Percentiles rank a stretch among this genome's conserved stretches.
Evolutionary conservation across 1,140 invertebrate genomes (phyloP).

Genomic region (Trachymyrmex septentrionalis): DNA sequence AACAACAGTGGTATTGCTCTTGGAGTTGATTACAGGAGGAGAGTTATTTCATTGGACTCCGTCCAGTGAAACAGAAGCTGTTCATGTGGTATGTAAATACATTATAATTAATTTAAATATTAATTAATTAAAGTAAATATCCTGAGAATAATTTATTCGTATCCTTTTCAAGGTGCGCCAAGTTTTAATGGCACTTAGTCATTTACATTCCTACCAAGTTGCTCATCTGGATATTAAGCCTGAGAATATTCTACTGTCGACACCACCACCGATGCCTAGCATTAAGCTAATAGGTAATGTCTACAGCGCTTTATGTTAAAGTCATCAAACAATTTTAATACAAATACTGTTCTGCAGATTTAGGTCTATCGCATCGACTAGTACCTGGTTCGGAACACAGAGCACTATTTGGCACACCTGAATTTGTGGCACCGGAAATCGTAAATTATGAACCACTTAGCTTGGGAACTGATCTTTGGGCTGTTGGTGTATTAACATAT

Average conservation of each 20-base stretch:
- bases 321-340: neutral
- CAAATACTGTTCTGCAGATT: constrained; percentile 84
- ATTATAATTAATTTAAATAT: neutral
- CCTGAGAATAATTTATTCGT: constrained; percentile 2
- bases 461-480: constrained; percentile 91
- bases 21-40: constrained; percentile 89
- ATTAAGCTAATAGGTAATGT: constrained; percentile 87
- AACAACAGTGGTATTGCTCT: constrained; percentile 89
- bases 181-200: constrained; percentile 89
- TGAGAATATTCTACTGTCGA: constrained; percentile 89
- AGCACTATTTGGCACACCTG: constrained; percentile 88
- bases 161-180: constrained; percentile 87
- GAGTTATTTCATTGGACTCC: constrained; percentile 89
- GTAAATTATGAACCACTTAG: constrained; percentile 90
- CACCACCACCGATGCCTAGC: constrained; percentile 86
- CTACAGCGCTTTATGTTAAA: neutral
- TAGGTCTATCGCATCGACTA: constrained; percentile 89
- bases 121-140: too few species aligned
- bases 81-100: constrained; percentile 85
- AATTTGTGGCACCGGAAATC: constrained; percentile 90
- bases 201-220: constrained; percentile 90
- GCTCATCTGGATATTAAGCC: constrained; percentile 91
- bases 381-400: constrained; percentile 87
- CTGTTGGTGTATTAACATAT: constrained; percentile 90
- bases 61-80: constrained; percentile 89